These are phyloP conservation scores for Mastomys coucha DNA, from an alignment of 2,113 vertebrate species.

Conservation along the genomic window DNA sequence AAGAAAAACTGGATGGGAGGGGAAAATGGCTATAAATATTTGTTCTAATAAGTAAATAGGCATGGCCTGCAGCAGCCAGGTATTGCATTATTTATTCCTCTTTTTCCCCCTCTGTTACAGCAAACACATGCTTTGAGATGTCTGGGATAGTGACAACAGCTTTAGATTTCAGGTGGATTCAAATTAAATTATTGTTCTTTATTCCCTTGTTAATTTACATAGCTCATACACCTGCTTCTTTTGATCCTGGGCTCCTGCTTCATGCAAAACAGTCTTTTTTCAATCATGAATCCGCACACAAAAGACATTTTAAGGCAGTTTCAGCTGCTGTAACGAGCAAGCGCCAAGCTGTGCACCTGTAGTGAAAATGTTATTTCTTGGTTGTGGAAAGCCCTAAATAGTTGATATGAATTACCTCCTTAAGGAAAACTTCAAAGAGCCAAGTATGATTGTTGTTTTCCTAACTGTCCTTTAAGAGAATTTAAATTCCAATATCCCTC, in stretches of 20 bases:
- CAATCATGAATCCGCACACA: neutral
- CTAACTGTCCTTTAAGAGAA: neutral
- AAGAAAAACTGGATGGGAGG: neutral
- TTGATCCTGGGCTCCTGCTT: neutral
- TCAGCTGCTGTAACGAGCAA: neutral
- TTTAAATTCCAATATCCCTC: neutral
- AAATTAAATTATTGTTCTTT: neutral
- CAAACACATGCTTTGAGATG: neutral
- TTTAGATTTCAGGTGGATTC: neutral
- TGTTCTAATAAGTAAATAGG: neutral
- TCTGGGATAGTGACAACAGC: neutral
- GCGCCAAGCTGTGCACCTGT: neutral
- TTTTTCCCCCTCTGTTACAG: neutral
- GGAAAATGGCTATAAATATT: neutral
- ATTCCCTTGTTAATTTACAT: neutral
- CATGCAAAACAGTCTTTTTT: neutral
- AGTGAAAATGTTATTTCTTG: neutral
- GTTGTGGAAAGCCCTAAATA: neutral
- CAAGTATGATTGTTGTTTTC: neutral
- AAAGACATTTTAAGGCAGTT: neutral
- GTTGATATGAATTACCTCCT: neutral
- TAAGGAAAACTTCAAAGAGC: conserved; percentile 24
- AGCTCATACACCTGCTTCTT: neutral
- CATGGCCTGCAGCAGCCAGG: neutral
- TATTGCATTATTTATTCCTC: neutral